Base-by-base conservation (phyloP, 2,113 vertebrate genomes). In the Urocynchramus pylzowi region DNA sequence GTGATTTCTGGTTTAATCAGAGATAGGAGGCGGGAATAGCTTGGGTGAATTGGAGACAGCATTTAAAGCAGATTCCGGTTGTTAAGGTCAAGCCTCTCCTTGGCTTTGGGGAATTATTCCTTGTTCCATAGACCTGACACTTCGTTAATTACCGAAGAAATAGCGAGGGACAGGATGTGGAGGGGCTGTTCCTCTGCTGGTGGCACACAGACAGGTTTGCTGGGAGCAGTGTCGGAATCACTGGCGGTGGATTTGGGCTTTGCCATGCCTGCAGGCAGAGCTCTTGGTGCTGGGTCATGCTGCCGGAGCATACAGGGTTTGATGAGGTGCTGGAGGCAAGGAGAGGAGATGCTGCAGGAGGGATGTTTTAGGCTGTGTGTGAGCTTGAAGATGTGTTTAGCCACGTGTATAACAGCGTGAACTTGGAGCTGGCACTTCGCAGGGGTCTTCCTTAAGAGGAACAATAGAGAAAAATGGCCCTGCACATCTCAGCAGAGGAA, bases 1-100 rank as follows among this genome's bases (percentile, higher is more conserved):
- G 96, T 94, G 96, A 96, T 97, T 94, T 93, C 94, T 88, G 68
- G 93, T 94, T 95, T 94, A 92, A 95, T 95, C 94, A 17, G 24
- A 79, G 92, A 93, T 60, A 68, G 31, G 97, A 89, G 75, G 69
- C 42, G 2, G 37, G 95, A 75, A 13, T 53, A 61, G 89, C 78
- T 64, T 24, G 49, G 56, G 80, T 70, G 92, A 92, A 54, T 24
- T 23, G n/a, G 94, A 69, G 83, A 16, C 67, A 44, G 50, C 75
- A 2, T 68, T 83, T 94, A 53, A 87, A 87, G 70, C 64, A 78
- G 84, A 78, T 71, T 14, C 61, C 2, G 6, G 22, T 28, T 89
- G 88, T 85, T 85, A 79, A 95, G 97, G 97, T 97, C 95, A 96
- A 35, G 85, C 63, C 65, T 86, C 74, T 89, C 26, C 35, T 59